Percentiles rank a stretch among this genome's conserved stretches.
phyloP scores from a whole-genome alignment of 2,888 invertebrate species.

The Nephrocerus scutellatus region DNA sequence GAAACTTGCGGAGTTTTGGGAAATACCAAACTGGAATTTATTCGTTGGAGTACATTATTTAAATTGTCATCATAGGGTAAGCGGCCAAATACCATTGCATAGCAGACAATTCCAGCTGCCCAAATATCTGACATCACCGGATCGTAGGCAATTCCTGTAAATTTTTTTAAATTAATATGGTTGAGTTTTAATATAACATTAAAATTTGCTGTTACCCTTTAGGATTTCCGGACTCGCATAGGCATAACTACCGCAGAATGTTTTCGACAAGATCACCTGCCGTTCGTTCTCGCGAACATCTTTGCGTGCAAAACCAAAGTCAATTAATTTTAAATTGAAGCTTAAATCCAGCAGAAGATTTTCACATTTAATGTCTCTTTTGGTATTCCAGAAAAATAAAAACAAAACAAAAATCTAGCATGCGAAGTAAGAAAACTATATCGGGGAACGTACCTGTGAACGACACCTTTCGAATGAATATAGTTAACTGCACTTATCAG shows the following conservation, averaged over 20 bases:
- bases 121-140: slow-evolving; percentile 77
- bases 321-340: slow-evolving; percentile 68
- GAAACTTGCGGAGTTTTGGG: slow-evolving; percentile 56
- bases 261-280: slow-evolving; percentile 64
- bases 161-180: too few relatives aligned
- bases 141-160: slow-evolving; percentile 70
- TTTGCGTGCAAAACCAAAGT: slow-evolving; percentile 74
- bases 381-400: too few relatives aligned
- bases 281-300: slow-evolving; percentile 62
- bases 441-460: slow-evolving; percentile 63
- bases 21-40: slow-evolving; percentile 50
- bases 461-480: slow-evolving; percentile 71
- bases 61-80: slow-evolving; percentile 82
- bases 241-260: slow-evolving; percentile 84
- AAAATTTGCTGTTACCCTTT: slow-evolving; percentile 47
- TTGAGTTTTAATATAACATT: too few relatives aligned
- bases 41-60: slow-evolving; percentile 68
- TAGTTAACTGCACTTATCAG: slow-evolving; percentile 68
- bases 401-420: too few relatives aligned
- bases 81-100: slow-evolving; percentile 72
- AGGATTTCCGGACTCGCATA: slow-evolving; percentile 86
- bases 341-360: slow-evolving; percentile 67
- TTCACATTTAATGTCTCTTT: slow-evolving; percentile 74
- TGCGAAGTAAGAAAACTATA: too few relatives aligned
- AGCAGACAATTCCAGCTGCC: slow-evolving; percentile 84